These are phyloP conservation scores for Chromis chromis DNA, from an alignment of 2,797 vertebrate genomes.

Conservation along the genomic window DNA sequence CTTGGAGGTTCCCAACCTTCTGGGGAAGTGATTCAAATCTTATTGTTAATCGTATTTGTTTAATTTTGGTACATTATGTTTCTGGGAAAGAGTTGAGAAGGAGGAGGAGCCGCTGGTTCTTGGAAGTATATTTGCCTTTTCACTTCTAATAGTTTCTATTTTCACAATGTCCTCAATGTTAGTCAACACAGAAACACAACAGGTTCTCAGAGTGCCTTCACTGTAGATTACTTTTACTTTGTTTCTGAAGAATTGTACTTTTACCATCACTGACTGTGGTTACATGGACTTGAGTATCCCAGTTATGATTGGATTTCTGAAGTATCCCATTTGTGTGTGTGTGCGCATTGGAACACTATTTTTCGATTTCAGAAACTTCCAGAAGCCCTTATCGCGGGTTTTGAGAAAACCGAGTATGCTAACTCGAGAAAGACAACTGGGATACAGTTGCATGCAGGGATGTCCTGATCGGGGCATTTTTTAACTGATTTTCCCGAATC, in stretches of 20 bases:
- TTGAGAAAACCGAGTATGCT: too few relatives aligned
- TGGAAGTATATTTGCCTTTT: constrained; percentile 15
- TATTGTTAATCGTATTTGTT: not conserved
- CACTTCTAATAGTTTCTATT: too few relatives aligned
- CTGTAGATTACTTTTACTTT: not conserved
- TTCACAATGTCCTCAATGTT: not conserved
- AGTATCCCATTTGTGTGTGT: too few relatives aligned
- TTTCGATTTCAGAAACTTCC: too few relatives aligned
- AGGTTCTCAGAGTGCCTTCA: not conserved
- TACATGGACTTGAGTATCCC: not conserved
- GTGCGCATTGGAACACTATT: too few relatives aligned
- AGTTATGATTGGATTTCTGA: too few relatives aligned
- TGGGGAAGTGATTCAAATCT: constrained; percentile 28
- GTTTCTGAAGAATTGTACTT: not conserved
- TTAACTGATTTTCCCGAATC: too few relatives aligned
- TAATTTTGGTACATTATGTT: constrained; percentile 29
- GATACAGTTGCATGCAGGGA: too few relatives aligned
- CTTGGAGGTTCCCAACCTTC: constrained; percentile 58
- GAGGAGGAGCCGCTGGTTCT: constrained; percentile 18
- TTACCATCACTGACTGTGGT: not conserved
- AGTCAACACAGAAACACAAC: not conserved
- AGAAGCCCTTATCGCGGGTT: too few relatives aligned
- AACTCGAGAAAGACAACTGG: too few relatives aligned
- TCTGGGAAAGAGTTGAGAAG: constrained; percentile 13
- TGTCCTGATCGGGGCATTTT: too few relatives aligned